phyloP scores from a whole-genome alignment of 2,888 invertebrate genomes.

The Cantharis nigra region DNA sequence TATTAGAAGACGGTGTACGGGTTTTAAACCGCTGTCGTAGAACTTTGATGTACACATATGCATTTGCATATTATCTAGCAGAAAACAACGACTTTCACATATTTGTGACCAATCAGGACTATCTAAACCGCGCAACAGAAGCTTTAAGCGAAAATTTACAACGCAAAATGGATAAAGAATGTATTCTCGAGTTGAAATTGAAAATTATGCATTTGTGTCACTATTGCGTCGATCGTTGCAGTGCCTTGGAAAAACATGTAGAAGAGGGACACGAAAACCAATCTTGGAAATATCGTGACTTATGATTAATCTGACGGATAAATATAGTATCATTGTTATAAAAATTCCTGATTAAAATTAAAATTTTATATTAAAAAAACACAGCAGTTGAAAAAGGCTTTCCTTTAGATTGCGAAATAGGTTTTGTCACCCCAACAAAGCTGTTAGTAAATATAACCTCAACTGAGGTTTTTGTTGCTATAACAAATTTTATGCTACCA shows the following conservation, averaged over 20 bases:
- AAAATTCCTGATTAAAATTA: too few relatives aligned
- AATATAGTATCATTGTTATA: too few relatives aligned
- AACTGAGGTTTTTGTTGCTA: too few relatives aligned
- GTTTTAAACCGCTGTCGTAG: neutral
- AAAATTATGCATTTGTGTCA: neutral
- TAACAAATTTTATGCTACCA: too few relatives aligned
- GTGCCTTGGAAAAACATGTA: neutral
- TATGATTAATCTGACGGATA: neutral
- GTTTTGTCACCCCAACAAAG: too few relatives aligned
- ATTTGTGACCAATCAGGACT: neutral
- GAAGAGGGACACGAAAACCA: neutral
- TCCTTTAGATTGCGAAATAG: too few relatives aligned
- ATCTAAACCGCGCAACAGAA: neutral
- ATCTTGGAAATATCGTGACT: neutral
- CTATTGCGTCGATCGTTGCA: neutral
- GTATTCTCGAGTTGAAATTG: rapidly evolving
- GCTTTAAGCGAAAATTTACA: neutral
- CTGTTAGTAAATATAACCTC: too few relatives aligned
- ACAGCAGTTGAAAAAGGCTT: too few relatives aligned
- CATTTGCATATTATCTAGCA: neutral
- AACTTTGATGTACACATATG: neutral
- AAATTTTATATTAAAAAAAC: too few relatives aligned
- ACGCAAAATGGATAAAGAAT: neutral
- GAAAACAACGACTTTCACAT: neutral
- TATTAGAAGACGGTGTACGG: neutral